These are phyloP conservation scores for Tribolium madens DNA, from an alignment of 1,140 invertebrate species.

Conservation along the genomic window DNA sequence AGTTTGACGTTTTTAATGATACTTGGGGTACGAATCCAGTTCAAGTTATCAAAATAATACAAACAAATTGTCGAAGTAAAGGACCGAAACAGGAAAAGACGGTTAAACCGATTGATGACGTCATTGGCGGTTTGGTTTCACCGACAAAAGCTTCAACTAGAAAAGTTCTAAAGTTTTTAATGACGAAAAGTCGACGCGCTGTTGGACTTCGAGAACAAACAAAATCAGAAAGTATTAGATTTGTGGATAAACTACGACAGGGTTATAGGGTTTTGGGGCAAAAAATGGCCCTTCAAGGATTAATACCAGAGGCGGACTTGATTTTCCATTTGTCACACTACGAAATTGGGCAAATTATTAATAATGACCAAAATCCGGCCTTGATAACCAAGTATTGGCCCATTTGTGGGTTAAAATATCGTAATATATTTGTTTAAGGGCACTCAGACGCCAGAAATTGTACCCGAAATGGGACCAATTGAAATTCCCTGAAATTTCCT, in stretches of 20 bases:
- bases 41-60: slow-evolving; percentile 73
- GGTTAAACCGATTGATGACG: slow-evolving; percentile 60
- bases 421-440: slow-evolving; percentile 71
- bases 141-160: slow-evolving; percentile 67
- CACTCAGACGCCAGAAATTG: slow-evolving; percentile 72
- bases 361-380: slow-evolving; percentile 68
- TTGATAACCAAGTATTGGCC: slow-evolving; percentile 78
- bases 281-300: slow-evolving; percentile 72
- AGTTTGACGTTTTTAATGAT: slow-evolving; percentile 77
- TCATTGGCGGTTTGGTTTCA: slow-evolving; percentile 67
- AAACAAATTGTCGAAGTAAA: slow-evolving; percentile 67
- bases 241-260: slow-evolving; percentile 73
- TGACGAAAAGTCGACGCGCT: slow-evolving; percentile 72
- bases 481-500: slow-evolving; percentile 75
- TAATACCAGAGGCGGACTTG: slow-evolving; percentile 75
- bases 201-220: slow-evolving; percentile 76
- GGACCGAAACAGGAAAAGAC: slow-evolving; percentile 54
- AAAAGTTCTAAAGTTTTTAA: slow-evolving; percentile 67
- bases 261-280: slow-evolving; percentile 72
- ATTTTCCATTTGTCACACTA: slow-evolving; percentile 78
- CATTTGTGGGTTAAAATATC: too few relatives aligned
- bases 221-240: slow-evolving; percentile 74
- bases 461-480: slow-evolving; percentile 70
- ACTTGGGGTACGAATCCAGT: slow-evolving; percentile 77
- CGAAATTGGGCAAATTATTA: slow-evolving; percentile 74